A percentile compares a stretch with the other conserved stretches of the same genome.
Evolutionary conservation across 2,888 invertebrate genomes (phyloP).

Genomic region (Dynastes maya): DNA sequence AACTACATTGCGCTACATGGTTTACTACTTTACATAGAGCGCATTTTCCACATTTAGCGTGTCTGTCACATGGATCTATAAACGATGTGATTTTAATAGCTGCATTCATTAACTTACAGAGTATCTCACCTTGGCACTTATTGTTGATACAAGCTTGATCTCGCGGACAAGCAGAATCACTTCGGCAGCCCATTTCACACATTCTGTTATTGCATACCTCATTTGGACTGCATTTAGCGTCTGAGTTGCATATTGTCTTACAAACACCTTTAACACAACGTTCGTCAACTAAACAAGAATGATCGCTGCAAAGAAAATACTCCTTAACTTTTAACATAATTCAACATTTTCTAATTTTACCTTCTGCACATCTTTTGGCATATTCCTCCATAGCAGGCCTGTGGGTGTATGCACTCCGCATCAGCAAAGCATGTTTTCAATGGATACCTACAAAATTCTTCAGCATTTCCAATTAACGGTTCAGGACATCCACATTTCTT

Average conservation of each 20-base stretch:
- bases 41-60: conserved; percentile 83
- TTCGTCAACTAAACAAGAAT: conserved; percentile 88
- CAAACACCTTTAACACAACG: conserved; percentile 89
- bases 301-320: conserved; percentile 76
- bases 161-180: conserved; percentile 83
- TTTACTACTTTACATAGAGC: conserved; percentile 87
- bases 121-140: conserved; percentile 80
- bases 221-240: conserved; percentile 83
- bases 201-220: conserved; percentile 91
- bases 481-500: conserved; percentile 84
- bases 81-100: conserved; percentile 51
- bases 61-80: conserved; percentile 84
- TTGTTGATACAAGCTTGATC: conserved; percentile 87
- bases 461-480: conserved; percentile 83
- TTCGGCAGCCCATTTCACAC: conserved; percentile 90
- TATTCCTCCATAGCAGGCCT: conserved; percentile 84
- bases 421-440: conserved; percentile 77
- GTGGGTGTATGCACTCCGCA: conserved; percentile 80
- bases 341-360: conserved; percentile 67
- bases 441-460: conserved; percentile 81
- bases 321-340: not conserved
- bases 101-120: conserved; percentile 45
- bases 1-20: conserved; percentile 90
- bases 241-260: conserved; percentile 89
- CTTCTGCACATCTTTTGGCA: conserved; percentile 86